Conservation (phyloP, 2,113 vertebrate genomes). For the Grantiella picta region DNA sequence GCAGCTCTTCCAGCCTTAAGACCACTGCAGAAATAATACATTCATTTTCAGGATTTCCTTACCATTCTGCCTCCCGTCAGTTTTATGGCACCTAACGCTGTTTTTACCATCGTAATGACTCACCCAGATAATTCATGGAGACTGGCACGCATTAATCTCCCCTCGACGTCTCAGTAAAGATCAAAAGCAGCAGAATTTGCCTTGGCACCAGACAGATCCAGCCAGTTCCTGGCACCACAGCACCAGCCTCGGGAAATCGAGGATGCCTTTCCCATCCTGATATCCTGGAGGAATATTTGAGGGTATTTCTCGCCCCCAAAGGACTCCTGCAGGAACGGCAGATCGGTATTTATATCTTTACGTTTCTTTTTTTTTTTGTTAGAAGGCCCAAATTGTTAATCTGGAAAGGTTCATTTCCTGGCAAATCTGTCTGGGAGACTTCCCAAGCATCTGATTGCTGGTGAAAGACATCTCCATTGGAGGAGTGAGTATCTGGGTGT, state of each 20-base stretch:
- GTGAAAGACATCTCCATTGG: rapidly evolving
- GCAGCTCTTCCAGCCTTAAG: neutral
- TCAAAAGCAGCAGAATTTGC: neutral
- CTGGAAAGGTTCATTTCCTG: neutral
- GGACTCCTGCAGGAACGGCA: neutral
- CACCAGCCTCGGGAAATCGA: neutral
- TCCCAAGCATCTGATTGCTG: neutral
- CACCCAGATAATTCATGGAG: neutral
- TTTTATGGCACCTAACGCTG: neutral
- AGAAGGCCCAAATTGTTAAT: neutral
- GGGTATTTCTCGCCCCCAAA: neutral
- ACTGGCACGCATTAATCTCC: neutral
- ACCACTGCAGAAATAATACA: neutral
- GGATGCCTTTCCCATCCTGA: neutral
- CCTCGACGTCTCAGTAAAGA: neutral
- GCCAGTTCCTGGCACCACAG: neutral
- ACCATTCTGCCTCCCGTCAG: neutral
- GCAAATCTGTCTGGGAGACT: neutral
- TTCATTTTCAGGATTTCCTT: neutral
- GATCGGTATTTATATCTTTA: rapidly evolving
- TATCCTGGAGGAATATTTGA: neutral
- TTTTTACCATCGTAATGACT: neutral
- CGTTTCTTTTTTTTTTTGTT: neutral
- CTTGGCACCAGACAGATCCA: neutral
- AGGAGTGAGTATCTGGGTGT: neutral